These are phyloP conservation scores for Oligia strigilis DNA, from an alignment of 2,888 invertebrate genomes.

Conservation along the genomic window DNA sequence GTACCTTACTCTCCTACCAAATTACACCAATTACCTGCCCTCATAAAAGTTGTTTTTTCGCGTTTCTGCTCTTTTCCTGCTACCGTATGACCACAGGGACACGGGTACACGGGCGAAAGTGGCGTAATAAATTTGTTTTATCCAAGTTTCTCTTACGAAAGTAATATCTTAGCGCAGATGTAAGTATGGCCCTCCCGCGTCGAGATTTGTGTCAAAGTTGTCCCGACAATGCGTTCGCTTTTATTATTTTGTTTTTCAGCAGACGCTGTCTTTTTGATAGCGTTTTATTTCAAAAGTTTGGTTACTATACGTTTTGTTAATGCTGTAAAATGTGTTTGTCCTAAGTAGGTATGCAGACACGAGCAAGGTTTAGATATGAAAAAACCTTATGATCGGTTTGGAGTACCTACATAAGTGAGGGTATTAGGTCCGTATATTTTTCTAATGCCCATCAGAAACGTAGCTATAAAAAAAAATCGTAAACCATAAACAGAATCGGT, in stretches of 20 bases:
- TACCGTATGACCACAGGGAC: constrained; percentile 20
- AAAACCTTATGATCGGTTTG: neutral
- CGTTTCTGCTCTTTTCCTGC: constrained; percentile 25
- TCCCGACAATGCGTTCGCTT: constrained; percentile 48
- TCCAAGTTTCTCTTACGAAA: constrained; percentile 72
- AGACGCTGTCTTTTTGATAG: constrained; percentile 32
- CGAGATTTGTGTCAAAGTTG: constrained; percentile 65
- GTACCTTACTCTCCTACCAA: constrained; percentile 19
- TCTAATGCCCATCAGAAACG: neutral
- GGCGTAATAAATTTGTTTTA: constrained; percentile 68
- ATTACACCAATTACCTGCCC: constrained; percentile 53
- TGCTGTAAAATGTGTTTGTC: constrained; percentile 21
- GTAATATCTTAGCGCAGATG: constrained; percentile 73
- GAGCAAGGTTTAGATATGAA: neutral
- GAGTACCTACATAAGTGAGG: neutral
- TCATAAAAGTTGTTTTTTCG: constrained; percentile 52
- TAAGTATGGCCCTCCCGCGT: constrained; percentile 51
- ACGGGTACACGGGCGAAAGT: constrained; percentile 28
- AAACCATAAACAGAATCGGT: too few species aligned
- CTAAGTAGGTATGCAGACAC: neutral
- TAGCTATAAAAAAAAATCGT: neutral
- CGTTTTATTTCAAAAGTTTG: constrained; percentile 23
- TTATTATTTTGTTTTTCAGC: constrained; percentile 54
- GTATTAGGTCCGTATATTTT: neutral
- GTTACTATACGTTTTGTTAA: constrained; percentile 18